Conservation (phyloP, 2,113 vertebrate species). For the Herpailurus yagouaroundi region DNA sequence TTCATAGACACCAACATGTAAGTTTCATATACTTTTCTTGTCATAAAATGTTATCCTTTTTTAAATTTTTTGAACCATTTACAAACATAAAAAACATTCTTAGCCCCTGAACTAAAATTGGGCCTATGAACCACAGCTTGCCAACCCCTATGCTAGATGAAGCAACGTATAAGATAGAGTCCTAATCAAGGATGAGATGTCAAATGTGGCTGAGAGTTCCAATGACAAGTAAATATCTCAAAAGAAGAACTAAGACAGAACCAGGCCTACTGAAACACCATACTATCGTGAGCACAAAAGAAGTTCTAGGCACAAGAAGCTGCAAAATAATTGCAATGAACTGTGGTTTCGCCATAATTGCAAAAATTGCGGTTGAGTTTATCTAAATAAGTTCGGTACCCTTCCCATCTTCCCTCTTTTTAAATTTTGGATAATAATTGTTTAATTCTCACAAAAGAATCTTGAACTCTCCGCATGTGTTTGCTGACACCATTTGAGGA, state of each 20-base stretch:
- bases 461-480: neutral
- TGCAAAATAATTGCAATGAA: neutral
- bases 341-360: neutral
- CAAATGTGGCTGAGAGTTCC: neutral
- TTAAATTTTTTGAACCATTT: neutral
- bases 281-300: neutral
- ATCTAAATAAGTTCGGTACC: neutral
- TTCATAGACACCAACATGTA: slow-evolving; percentile 10
- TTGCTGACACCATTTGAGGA: neutral
- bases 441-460: neutral
- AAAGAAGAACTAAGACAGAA: neutral
- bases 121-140: neutral
- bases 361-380: neutral
- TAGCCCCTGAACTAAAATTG: neutral
- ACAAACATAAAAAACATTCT: neutral
- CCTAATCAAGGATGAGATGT: neutral
- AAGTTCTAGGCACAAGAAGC: neutral
- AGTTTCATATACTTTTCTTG: slow-evolving; percentile 16
- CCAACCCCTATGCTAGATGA: neutral
- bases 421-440: neutral
- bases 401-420: neutral
- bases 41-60: slow-evolving; percentile 14
- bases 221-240: neutral
- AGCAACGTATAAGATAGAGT: neutral
- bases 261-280: neutral